Evolutionary conservation across 2,797 vertebrate genomes (phyloP).

Genomic region (Peromyscus attwateri): DNA sequence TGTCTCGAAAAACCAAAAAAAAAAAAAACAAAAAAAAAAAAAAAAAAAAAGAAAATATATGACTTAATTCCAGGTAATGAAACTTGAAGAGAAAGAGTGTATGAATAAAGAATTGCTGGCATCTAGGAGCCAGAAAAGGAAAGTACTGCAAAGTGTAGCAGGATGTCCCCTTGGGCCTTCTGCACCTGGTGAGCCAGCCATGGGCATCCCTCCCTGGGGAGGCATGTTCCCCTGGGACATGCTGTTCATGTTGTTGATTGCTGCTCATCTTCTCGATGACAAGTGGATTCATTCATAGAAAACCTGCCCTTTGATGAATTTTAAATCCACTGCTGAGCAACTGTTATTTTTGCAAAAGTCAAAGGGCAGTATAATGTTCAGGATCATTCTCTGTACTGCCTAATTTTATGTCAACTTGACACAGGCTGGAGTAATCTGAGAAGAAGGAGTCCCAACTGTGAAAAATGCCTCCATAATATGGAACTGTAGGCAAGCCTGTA

Average conservation of each 20-base stretch:
- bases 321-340: neutral
- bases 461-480: neutral
- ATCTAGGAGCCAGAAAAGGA: neutral
- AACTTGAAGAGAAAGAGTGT: neutral
- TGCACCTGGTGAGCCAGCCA: neutral
- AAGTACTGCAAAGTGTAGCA: neutral
- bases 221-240: neutral
- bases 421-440: neutral
- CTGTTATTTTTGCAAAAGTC: conserved; percentile 49
- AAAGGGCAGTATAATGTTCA: conserved; percentile 10
- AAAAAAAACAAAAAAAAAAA: too few species aligned
- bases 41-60: neutral
- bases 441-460: neutral
- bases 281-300: neutral
- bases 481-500: neutral
- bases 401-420: neutral
- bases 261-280: neutral
- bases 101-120: neutral
- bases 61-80: neutral
- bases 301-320: neutral
- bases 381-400: neutral
- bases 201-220: too few species aligned
- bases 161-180: neutral
- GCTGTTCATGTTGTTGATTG: neutral
- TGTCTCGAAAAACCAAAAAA: too few species aligned